A percentile compares a stretch with the other conserved stretches of the same genome.
These are phyloP conservation scores for Cheilosia vulpina DNA, from an alignment of 2,888 invertebrate species.

Conservation along the genomic window DNA sequence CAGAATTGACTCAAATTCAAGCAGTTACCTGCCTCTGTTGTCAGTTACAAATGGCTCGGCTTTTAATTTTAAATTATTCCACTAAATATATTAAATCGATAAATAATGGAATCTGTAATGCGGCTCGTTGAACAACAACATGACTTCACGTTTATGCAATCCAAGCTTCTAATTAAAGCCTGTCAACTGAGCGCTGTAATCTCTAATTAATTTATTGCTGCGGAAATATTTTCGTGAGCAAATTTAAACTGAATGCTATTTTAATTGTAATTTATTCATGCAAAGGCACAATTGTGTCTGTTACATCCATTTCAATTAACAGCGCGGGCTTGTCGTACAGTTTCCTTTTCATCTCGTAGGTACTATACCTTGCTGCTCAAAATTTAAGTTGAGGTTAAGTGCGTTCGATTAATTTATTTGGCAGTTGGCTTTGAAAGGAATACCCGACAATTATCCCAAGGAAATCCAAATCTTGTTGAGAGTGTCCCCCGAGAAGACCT, in stretches of 20 bases:
- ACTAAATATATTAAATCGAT: constrained; percentile 39
- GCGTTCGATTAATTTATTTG: constrained; percentile 39
- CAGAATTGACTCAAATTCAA: neutral
- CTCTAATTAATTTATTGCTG: constrained; percentile 67
- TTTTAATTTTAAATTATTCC: neutral
- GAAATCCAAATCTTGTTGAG: neutral
- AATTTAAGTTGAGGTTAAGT: constrained; percentile 21
- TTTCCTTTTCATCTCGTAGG: neutral
- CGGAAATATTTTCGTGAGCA: constrained; percentile 49
- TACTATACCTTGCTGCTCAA: neutral
- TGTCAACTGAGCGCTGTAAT: constrained; percentile 57
- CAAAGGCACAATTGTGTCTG: constrained; percentile 1
- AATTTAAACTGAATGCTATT: constrained; percentile 53
- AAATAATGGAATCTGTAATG: constrained; percentile 13
- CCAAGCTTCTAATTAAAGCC: constrained; percentile 53
- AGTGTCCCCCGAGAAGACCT: neutral
- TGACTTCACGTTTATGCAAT: constrained; percentile 48
- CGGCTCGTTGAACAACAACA: neutral
- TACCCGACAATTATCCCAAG: constrained; percentile 11
- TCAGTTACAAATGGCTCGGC: constrained; percentile 28
- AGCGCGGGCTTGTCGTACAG: neutral
- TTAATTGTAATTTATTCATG: constrained; percentile 55
- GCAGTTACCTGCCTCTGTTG: constrained; percentile 20
- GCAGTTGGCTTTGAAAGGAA: constrained; percentile 31
- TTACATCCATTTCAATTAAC: constrained; percentile 23